Base-by-base conservation (phyloP, 2,113 vertebrate genomes). In the Carassius auratus region DNA sequence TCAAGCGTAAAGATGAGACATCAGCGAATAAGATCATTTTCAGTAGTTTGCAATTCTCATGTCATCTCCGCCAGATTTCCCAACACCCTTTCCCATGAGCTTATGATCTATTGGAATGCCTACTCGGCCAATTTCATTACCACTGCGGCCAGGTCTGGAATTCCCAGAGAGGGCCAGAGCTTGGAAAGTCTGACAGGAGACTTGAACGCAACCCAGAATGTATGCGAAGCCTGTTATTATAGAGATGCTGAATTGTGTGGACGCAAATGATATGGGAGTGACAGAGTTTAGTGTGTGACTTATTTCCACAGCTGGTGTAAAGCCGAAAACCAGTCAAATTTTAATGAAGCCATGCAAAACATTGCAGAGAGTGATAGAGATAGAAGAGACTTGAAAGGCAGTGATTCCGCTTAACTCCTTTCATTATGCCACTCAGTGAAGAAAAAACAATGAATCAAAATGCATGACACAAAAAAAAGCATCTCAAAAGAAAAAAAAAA, bases 151-250 rank as follows among this genome's bases (percentile, higher is more conserved):
- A 64, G 90, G 90, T 89, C 86, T 91, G 93, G 92, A 95, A 94
- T 93, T 94, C 93, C 92, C 92, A 88, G 92, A 61, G 89, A 90
- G 91, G 92, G 91, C 91, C 87, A 73, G 89, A 66, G 83, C 87
- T 92, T 90, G 91, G 92, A 93, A 94, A 91, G 90, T 91, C 90
- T 87, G 92, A 93, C 90, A 69, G 91, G 90, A 92, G 91, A 92
- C 91, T 90, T 94, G 92, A 92, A 94, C 92, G 89, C 86, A 89
- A 89, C 92, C 92, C 91, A 86, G 88, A 89, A 90, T 91, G 90
- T 85, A 89, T 78, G 87, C 59, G 4, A 93, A 94, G 88, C 91
- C 93, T 93, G 91, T 94, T 93, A 95, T 95, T 95, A 94, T 93
- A 92, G 36, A 74, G 83, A 92, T 93, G 92, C 91, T 93, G 86